Evolutionary conservation across 53 echinoderm and acorn worm genomes (phyloP), one percentile per base, ranked within the genome.

Genomic region (Zoroaster sp.): DNA sequence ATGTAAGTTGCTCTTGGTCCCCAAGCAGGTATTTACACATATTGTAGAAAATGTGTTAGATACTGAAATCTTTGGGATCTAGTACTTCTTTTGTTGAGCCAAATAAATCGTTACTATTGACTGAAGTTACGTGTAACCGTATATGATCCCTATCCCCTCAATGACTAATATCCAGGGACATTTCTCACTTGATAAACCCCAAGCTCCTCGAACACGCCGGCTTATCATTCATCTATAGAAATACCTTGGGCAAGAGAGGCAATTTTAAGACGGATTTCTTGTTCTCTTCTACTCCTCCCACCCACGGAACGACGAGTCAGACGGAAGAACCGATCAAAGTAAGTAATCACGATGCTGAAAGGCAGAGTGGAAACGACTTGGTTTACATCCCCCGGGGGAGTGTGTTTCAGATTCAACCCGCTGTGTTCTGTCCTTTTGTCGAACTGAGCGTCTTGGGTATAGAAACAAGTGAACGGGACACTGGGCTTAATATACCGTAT

Each of bases 161-260:
- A 18, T 82, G 81, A 81, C 42, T 32, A 82, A 66, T 66, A 66
- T 66, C 82, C 66, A 31, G 82, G 82, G 43, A 67, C 68, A 17
- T 33, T 32, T 32, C 43, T 43, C 40, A 65, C 65, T 59, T 40
- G 15, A 40, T 1, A 40, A 23, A 11, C 66, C 36, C 10, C 81
- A 3, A 59, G 63, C 63, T 25, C 28, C 63, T 15, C 28, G 28
- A 11, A 59, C 28, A 59, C 63, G 63, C 11, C 63, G 25, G 63
- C 0, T 59, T 59, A 10, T 59, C 63, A 59, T 59, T 5, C 63
- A 59, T 59, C 63, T 59, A 28, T 59, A 21, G 20, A 23, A 28
- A 59, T 7, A 25, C 63, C 63, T 28, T 59, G 53, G 63, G 4
- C 5, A 18, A 21, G 63, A 59, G 30, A 28, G 1, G 63, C 63